Percentiles rank a stretch among this genome's conserved stretches.
These are phyloP conservation scores for Elaeidobius kamerunicus DNA, from an alignment of 2,888 invertebrate species.

Conservation along the genomic window DNA sequence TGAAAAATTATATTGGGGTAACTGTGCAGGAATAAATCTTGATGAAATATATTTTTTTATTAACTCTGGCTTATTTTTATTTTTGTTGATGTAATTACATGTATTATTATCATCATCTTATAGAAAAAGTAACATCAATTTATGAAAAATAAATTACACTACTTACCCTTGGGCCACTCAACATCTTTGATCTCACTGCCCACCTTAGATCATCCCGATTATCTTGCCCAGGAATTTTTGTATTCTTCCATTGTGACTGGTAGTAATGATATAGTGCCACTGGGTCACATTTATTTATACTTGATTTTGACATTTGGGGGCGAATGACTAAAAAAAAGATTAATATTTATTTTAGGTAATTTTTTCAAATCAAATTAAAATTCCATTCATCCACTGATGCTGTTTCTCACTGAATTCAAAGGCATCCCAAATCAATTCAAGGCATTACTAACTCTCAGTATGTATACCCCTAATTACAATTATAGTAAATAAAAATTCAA, in stretches of 20 bases:
- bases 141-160: too few species aligned
- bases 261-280: constrained; percentile 76
- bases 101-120: too few species aligned
- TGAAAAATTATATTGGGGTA: too few species aligned
- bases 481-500: not conserved
- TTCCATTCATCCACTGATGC: not conserved
- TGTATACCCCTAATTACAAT: too few species aligned
- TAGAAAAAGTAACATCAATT: too few species aligned
- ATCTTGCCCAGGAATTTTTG: constrained; percentile 73
- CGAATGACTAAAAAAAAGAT: constrained; percentile 55
- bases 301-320: constrained; percentile 44
- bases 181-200: constrained; percentile 67
- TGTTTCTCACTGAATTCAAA: too few species aligned
- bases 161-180: constrained; percentile 48
- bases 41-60: too few species aligned
- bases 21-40: too few species aligned
- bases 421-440: too few species aligned
- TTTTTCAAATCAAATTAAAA: constrained; percentile 20
- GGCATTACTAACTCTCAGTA: too few species aligned
- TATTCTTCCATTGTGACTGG: constrained; percentile 68
- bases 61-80: too few species aligned
- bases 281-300: constrained; percentile 59
- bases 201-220: constrained; percentile 65
- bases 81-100: too few species aligned
- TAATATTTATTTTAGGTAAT: not conserved